A percentile compares a stretch with the other conserved stretches of the same genome.
Evolutionary conservation across 1,140 invertebrate genomes (phyloP).

Genomic region (Atta texana): DNA sequence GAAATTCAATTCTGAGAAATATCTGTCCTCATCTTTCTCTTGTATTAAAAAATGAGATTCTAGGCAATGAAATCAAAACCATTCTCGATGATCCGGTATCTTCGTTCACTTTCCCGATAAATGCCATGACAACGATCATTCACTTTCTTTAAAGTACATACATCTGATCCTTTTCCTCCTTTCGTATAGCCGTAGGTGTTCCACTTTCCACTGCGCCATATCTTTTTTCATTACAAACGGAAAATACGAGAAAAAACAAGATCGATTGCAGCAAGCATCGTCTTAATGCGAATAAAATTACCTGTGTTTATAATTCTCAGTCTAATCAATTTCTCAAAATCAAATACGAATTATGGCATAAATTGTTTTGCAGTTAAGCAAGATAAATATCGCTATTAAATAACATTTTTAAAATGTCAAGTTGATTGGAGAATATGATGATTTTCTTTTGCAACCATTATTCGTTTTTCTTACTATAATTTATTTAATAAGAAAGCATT

Average conservation of each 20-base stretch:
- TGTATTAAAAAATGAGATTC: slow-evolving; percentile 62
- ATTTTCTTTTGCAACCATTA: neutral
- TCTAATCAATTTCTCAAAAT: slow-evolving; percentile 8
- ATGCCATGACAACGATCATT: slow-evolving; percentile 62
- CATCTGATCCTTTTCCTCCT: slow-evolving; percentile 41
- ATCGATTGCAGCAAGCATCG: slow-evolving; percentile 24
- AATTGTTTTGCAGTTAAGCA: neutral
- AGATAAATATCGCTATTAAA: neutral
- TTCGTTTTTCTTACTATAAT: neutral
- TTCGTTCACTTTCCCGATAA: slow-evolving; percentile 73
- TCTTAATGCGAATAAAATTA: slow-evolving; percentile 73
- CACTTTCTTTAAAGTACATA: slow-evolving; percentile 67
- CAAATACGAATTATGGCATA: neutral
- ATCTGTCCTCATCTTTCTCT: neutral
- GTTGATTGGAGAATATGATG: neutral
- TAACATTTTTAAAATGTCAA: neutral
- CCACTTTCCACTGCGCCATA: slow-evolving; percentile 61
- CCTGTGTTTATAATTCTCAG: neutral
- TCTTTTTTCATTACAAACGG: slow-evolving; percentile 13
- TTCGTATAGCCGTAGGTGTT: slow-evolving; percentile 26
- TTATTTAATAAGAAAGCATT: neutral
- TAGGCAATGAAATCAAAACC: slow-evolving; percentile 73
- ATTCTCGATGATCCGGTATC: slow-evolving; percentile 63
- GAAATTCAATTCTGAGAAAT: slow-evolving; percentile 64
- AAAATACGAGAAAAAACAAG: slow-evolving; percentile 5